phyloP scores from a whole-genome alignment of 2,113 vertebrate species.

The Acrocephalus arundinaceus region DNA sequence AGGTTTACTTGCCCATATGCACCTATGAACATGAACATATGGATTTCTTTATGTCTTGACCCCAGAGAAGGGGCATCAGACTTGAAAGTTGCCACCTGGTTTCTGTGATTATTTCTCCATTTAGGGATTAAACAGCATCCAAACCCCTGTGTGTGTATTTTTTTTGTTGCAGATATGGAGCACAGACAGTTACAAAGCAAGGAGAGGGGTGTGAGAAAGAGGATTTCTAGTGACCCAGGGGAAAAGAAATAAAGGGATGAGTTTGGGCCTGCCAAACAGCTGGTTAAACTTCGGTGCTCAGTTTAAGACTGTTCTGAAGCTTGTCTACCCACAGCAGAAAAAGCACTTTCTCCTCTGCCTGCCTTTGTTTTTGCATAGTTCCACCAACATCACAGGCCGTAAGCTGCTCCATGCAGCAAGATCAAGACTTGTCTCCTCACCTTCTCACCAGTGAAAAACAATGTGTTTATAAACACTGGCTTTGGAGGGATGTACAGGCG shows the following conservation, averaged over 20 bases:
- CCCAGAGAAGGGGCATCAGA: not conserved
- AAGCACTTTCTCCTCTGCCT: not conserved
- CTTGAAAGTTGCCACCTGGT: conserved; percentile 26
- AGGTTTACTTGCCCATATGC: not conserved
- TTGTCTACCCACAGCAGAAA: not conserved
- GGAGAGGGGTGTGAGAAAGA: conserved; percentile 23
- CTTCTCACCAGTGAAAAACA: not conserved
- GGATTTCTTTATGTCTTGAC: conserved; percentile 13
- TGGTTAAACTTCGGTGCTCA: conserved; percentile 9
- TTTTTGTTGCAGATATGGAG: not conserved
- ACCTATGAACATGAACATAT: not conserved
- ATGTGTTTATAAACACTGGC: not conserved
- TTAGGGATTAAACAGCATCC: conserved; percentile 13
- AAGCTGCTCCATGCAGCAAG: not conserved
- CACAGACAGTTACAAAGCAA: not conserved
- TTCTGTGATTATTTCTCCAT: conserved; percentile 1
- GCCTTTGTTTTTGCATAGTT: not conserved
- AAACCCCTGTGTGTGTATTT: rapidly evolving
- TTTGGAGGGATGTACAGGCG: not conserved
- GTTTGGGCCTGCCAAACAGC: conserved; percentile 25
- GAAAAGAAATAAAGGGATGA: not conserved
- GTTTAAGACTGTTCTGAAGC: not conserved
- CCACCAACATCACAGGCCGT: rapidly evolving
- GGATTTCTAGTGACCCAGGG: conserved; percentile 8
- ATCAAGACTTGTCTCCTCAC: not conserved